Conservation (phyloP, 1,140 invertebrate species). For the Lasioglossum albipes region DNA sequence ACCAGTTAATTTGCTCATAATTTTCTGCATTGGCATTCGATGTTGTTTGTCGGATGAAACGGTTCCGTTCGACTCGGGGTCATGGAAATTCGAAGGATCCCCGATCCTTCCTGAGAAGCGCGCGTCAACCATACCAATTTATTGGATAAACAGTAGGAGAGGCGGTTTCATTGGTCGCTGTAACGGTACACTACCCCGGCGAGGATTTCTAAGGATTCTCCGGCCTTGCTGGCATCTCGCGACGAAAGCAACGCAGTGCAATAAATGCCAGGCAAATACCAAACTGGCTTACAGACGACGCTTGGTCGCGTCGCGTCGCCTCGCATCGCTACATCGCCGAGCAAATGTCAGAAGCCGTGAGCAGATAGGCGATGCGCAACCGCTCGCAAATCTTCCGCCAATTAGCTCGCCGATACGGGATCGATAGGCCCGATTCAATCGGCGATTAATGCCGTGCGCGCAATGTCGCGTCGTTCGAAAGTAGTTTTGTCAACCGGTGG, state of each 20-base stretch:
- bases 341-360: conserved; percentile 57
- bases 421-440: neutral
- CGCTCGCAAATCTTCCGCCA: conserved; percentile 3
- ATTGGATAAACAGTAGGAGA: conserved; percentile 11
- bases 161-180: conserved; percentile 8
- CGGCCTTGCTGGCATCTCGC: conserved; percentile 44
- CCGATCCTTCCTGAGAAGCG: too few relatives aligned
- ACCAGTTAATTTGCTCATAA: too few relatives aligned
- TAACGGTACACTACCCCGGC: conserved; percentile 31
- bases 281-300: conserved; percentile 54
- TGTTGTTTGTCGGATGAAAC: too few relatives aligned
- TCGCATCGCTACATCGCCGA: conserved; percentile 2
- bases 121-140: conserved; percentile 1
- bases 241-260: conserved; percentile 46
- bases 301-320: conserved; percentile 3
- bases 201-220: conserved; percentile 55
- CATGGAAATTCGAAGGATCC: neutral
- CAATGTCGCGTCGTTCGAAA: too few relatives aligned
- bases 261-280: conserved; percentile 70
- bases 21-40: too few relatives aligned
- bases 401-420: conserved; percentile 20
- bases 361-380: conserved; percentile 5
- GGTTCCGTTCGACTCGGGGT: too few relatives aligned
- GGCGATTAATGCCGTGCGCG: neutral
- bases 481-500: too few relatives aligned